Conservation (phyloP, 1,140 invertebrate genomes). For the Bradynema listronoti region DNA sequence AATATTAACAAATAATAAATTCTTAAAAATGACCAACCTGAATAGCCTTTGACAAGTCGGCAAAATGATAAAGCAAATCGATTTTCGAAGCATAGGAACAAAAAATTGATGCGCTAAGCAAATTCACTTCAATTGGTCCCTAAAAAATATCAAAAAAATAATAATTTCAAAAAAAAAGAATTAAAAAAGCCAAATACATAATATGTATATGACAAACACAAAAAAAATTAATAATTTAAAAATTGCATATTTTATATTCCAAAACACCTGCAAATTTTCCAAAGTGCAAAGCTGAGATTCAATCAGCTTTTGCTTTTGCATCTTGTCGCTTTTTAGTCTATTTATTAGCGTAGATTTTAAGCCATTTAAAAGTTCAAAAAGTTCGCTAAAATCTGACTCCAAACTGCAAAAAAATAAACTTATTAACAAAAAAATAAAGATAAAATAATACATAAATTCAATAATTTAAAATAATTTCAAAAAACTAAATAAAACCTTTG, state of each 20-base stretch:
- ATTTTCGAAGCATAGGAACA: constrained; percentile 55
- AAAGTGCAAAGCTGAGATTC: constrained; percentile 30
- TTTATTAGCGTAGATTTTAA: constrained; percentile 23
- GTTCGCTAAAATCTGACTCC: constrained; percentile 24
- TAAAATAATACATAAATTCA: not conserved
- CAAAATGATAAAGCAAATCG: constrained; percentile 45
- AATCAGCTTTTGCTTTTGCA: constrained; percentile 26
- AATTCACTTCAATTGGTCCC: constrained; percentile 36
- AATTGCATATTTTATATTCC: too few relatives aligned
- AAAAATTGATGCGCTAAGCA: constrained; percentile 49
- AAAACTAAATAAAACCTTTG: constrained; percentile 5
- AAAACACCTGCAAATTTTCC: constrained; percentile 13
- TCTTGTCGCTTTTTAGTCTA: constrained; percentile 30
- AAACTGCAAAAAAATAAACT: constrained; percentile 13
- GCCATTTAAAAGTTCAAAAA: constrained; percentile 28
- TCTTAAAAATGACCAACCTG: constrained; percentile 10
- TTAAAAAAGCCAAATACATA: too few relatives aligned
- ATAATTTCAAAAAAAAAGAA: constrained; percentile 1
- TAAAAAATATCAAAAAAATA: constrained; percentile 24
- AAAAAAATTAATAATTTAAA: too few relatives aligned
- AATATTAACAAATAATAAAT: not conserved
- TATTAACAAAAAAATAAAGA: constrained; percentile 1
- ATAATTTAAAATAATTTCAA: not conserved
- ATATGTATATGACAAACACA: too few relatives aligned
- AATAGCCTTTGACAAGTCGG: constrained; percentile 29